A percentile compares a stretch with the other conserved stretches of the same genome.
Conservation (phyloP, 2,113 vertebrate genomes). For the Zapornia atra region DNA sequence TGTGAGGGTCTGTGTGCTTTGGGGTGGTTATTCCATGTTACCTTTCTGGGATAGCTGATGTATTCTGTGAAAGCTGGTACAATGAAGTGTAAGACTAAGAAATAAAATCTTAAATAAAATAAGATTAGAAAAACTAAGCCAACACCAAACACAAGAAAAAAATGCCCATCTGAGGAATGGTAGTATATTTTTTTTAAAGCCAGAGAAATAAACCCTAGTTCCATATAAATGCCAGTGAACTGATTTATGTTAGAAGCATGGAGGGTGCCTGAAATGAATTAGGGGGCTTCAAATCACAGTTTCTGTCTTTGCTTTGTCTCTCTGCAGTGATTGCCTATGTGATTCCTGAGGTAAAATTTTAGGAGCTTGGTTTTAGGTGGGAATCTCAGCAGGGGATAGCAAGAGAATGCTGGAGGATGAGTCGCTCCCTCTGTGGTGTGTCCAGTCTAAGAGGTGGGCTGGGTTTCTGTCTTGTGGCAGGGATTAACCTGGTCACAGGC, state of each 20-base stretch:
- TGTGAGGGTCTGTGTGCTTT: not conserved
- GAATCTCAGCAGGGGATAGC: not conserved
- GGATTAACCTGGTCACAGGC: not conserved
- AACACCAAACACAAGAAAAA: not conserved
- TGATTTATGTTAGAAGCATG: not conserved
- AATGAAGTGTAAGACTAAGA: not conserved
- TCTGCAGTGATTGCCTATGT: accelerated
- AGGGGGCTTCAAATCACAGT: not conserved
- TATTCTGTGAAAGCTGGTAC: not conserved
- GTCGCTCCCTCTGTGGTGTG: not conserved
- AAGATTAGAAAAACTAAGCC: not conserved
- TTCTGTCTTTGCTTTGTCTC: not conserved
- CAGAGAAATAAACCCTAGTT: not conserved
- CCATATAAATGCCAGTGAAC: not conserved
- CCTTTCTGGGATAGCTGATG: not conserved
- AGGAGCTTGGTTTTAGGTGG: not conserved
- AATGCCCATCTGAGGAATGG: not conserved
- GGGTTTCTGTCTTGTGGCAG: no score
- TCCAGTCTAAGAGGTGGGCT: not conserved
- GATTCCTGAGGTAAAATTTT: not conserved
- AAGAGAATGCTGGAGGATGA: not conserved
- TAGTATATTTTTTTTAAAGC: not conserved
- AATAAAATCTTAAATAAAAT: not conserved
- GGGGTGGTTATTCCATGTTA: not conserved
- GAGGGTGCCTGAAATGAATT: not conserved